Conservation (phyloP, 2,888 invertebrate species). For the Autographa gamma region DNA sequence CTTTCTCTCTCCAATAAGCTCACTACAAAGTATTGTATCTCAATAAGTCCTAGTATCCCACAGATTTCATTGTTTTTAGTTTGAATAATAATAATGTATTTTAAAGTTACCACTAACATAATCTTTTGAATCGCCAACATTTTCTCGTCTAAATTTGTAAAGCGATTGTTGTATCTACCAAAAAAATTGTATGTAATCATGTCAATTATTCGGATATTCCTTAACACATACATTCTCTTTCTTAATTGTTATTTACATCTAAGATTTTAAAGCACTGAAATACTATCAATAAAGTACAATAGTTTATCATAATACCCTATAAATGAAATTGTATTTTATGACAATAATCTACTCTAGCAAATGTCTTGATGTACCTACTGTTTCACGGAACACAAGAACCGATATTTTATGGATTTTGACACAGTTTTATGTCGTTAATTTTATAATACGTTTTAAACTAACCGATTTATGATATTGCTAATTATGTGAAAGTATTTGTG, state of each 20-base stretch:
- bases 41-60: constrained; percentile 43
- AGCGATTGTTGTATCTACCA: constrained; percentile 40
- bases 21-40: constrained; percentile 27
- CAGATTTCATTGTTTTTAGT: constrained; percentile 31
- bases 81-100: constrained; percentile 37
- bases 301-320: constrained; percentile 20
- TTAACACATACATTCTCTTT: constrained; percentile 8
- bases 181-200: constrained; percentile 41
- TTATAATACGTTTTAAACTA: constrained; percentile 63
- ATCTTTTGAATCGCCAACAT: constrained; percentile 28
- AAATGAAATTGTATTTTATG: constrained; percentile 34
- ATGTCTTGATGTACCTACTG: constrained; percentile 8
- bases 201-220: constrained; percentile 46
- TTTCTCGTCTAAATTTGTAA: constrained; percentile 28
- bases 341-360: constrained; percentile 42
- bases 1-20: constrained; percentile 39
- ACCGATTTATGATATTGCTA: constrained; percentile 63
- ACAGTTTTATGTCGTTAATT: constrained; percentile 59
- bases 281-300: constrained; percentile 44
- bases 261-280: constrained; percentile 5
- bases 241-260: neutral
- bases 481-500: constrained; percentile 79
- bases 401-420: constrained; percentile 59
- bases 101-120: constrained; percentile 67
- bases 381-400: constrained; percentile 30